A percentile compares a stretch with the other conserved stretches of the same genome.
These are phyloP conservation scores for Furcula furcula DNA, from an alignment of 2,888 invertebrate species.

Conservation along the genomic window DNA sequence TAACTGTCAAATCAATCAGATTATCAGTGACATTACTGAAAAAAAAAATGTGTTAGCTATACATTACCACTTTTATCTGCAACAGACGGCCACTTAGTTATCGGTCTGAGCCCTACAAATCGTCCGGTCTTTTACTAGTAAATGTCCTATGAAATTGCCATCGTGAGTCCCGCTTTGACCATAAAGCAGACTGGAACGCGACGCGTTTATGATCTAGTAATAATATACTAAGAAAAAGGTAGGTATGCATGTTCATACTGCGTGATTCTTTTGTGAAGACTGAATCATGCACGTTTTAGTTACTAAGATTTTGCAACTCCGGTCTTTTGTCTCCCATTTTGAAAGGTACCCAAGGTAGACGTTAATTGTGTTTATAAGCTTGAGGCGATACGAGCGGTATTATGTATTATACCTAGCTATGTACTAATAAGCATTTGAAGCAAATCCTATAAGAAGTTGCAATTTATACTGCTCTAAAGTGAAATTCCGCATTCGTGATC, in stretches of 20 bases:
- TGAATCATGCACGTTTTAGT: slow-evolving; percentile 9
- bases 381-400: slow-evolving; percentile 35
- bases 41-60: slow-evolving; percentile 53
- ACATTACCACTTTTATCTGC: slow-evolving; percentile 46
- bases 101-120: slow-evolving; percentile 62
- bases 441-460: slow-evolving; percentile 42
- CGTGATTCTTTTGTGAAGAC: slow-evolving; percentile 12
- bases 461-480: slow-evolving; percentile 35
- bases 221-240: slow-evolving; percentile 56
- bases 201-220: slow-evolving; percentile 69
- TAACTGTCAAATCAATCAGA: too few relatives aligned
- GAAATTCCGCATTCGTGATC: slow-evolving; percentile 27
- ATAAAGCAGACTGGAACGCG: slow-evolving; percentile 64
- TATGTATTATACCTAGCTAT: too few relatives aligned
- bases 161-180: slow-evolving; percentile 70
- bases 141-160: slow-evolving; percentile 73
- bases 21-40: too few relatives aligned
- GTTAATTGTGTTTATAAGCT: slow-evolving; percentile 42
- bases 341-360: slow-evolving; percentile 33
- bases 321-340: slow-evolving; percentile 21
- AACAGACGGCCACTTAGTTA: slow-evolving; percentile 48
- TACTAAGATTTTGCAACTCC: slow-evolving; percentile 9
- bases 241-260: slow-evolving; percentile 20
- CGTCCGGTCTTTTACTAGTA: slow-evolving; percentile 58
- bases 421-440: slow-evolving; percentile 37